These are phyloP conservation scores for Nasonia giraulti DNA, from an alignment of 1,140 invertebrate species.

Conservation along the genomic window DNA sequence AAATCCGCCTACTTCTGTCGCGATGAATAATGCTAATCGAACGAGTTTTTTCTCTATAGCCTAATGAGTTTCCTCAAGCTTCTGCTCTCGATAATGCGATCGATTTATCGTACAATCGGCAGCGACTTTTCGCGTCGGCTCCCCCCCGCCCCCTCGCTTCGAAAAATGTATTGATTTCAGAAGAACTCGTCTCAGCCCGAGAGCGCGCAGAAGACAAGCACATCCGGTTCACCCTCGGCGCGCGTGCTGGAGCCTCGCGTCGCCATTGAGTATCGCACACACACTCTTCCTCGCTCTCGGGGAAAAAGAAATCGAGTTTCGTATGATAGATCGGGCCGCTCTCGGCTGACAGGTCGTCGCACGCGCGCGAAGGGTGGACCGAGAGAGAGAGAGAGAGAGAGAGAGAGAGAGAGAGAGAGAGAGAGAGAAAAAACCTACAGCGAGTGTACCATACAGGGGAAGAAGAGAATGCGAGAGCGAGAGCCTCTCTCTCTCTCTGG, in stretches of 20 bases:
- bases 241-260: slow-evolving; percentile 29
- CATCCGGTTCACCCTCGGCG: no score
- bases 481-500: not conserved
- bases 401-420: slow-evolving; percentile 49
- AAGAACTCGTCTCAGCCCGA: not conserved
- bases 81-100: no score
- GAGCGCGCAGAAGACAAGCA: not conserved
- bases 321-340: slow-evolving; percentile 71
- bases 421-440: not conserved
- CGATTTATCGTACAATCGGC: not conserved
- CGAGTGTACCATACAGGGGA: not conserved
- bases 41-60: no score
- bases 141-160: not conserved
- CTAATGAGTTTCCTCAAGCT: no score
- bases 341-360: slow-evolving; percentile 63
- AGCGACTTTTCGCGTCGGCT: not conserved
- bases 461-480: slow-evolving; percentile 27
- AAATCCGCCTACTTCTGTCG: no score
- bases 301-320: slow-evolving; percentile 69
- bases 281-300: slow-evolving; percentile 19
- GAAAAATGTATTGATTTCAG: slow-evolving; percentile 41
- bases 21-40: no score
- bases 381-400: slow-evolving; percentile 53
- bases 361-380: slow-evolving; percentile 27
- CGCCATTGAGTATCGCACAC: slow-evolving; percentile 60